Percentiles rank a stretch among this genome's conserved stretches.
Evolutionary conservation across 2,797 vertebrate species (phyloP).

Genomic region (Myripristis jacobus): DNA sequence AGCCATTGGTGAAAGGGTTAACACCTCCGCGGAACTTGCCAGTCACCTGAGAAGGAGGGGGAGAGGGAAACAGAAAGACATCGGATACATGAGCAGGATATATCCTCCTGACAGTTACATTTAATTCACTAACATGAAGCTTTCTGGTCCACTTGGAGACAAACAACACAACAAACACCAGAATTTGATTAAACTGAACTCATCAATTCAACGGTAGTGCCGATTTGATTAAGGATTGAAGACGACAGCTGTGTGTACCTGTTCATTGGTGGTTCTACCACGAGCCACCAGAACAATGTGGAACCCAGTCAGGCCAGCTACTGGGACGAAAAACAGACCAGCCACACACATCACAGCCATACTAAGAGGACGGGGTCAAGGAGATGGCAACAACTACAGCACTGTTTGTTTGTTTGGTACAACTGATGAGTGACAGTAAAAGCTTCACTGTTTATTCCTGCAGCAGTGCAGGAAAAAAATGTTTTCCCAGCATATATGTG

Average conservation of each 20-base stretch:
- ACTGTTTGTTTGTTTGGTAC: too few species aligned
- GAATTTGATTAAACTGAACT: neutral
- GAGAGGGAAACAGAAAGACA: neutral
- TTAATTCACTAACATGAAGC: neutral
- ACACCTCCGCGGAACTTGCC: constrained; percentile 98
- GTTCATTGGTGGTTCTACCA: constrained; percentile 97
- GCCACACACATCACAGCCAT: constrained; percentile 98
- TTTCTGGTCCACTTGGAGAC: neutral
- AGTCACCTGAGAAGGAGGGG: constrained; percentile 86
- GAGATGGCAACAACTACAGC: constrained; percentile 23
- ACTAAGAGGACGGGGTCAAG: constrained; percentile 78
- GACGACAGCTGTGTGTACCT: constrained; percentile 80
- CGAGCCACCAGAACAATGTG: constrained; percentile 97
- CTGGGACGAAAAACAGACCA: constrained; percentile 96
- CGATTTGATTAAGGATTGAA: neutral
- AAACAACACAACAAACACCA: neutral
- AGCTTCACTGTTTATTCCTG: too few species aligned
- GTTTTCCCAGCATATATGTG: too few species aligned
- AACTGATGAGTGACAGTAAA: too few species aligned
- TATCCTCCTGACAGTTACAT: neutral
- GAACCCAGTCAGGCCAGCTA: constrained; percentile 96
- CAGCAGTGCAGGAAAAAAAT: too few species aligned
- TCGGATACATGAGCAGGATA: neutral
- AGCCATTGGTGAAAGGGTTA: constrained; percentile 97
- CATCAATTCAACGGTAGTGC: neutral